These are phyloP conservation scores for Thecocarcelia acutangulata DNA, from an alignment of 2,888 invertebrate species.

Conservation along the genomic window DNA sequence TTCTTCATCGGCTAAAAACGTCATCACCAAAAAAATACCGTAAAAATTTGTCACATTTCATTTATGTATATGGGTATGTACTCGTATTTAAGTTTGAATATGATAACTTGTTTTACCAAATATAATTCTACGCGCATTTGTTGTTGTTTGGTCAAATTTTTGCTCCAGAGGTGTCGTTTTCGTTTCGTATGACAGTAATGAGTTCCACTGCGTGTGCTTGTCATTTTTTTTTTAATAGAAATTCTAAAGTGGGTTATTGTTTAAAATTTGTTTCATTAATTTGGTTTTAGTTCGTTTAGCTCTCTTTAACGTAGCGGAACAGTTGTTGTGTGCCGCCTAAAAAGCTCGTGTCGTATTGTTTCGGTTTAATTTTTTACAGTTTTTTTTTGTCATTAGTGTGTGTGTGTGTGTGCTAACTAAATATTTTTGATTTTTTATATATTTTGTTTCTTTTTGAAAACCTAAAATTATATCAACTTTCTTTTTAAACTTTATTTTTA, in stretches of 20 bases:
- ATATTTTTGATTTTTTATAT: slow-evolving; percentile 26
- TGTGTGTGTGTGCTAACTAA: too few species aligned
- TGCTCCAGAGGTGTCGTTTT: not conserved
- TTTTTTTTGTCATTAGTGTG: slow-evolving; percentile 29
- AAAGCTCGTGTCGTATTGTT: slow-evolving; percentile 4
- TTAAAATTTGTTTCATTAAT: slow-evolving; percentile 36
- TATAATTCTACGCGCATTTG: not conserved
- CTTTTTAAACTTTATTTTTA: not conserved
- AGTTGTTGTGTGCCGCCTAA: slow-evolving; percentile 11
- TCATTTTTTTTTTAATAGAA: slow-evolving; percentile 44
- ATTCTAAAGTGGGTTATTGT: slow-evolving; percentile 60
- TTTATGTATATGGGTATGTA: slow-evolving; percentile 2
- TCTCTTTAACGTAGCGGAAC: slow-evolving; percentile 62
- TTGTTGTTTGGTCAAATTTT: slow-evolving; percentile 12
- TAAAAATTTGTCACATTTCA: slow-evolving; percentile 60
- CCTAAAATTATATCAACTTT: not conserved
- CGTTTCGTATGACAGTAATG: not conserved
- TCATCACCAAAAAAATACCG: slow-evolving; percentile 42
- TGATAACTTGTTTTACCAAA: slow-evolving; percentile 38
- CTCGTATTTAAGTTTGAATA: slow-evolving; percentile 8
- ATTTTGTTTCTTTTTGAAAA: slow-evolving; percentile 27
- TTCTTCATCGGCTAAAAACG: slow-evolving; percentile 32
- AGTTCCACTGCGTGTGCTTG: not conserved
- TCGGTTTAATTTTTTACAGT: slow-evolving; percentile 21
- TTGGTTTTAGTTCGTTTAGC: slow-evolving; percentile 60